Evolutionary conservation across 2,888 invertebrate genomes (phyloP), one percentile per base, ranked within the genome.

Genomic region (Sphaerophoria taeniata): DNA sequence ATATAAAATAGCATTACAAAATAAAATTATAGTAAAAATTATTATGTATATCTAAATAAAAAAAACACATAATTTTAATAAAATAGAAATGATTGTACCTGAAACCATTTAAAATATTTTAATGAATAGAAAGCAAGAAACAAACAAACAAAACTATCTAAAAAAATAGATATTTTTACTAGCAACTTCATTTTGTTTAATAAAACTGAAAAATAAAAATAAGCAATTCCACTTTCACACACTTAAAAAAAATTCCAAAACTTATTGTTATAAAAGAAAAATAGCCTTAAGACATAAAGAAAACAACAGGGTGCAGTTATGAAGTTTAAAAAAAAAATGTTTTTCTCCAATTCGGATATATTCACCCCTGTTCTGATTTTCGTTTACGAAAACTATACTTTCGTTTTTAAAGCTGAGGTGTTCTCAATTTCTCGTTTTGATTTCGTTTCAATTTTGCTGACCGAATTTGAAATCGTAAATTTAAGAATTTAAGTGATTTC

Each of bases 51-150:
- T 84, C 7, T 9, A 5, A 53, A 36, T 69, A 74, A 65, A 12
- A 63, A 31, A 65, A 69, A n/a, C 16, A 75, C 67, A 76, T 36
- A 63, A 24, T 60, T 34, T n/a, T 65, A 58, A 56, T 67, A 87
- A 84, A 79, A 87, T 84, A 87, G 78, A 83, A 87, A 87, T 76
- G 72, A 86, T 82, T 82, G 82, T 86, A 86, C 86, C 86, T 86
- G 86, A 82, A n/a, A 82, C 81, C 81, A 86, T 82, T 77, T 49
- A 65, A 85, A 86, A 86, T 86, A 86, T 85, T 85, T n/a, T n/a
- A 76, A 85, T 85, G 72, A 80, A 80, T 80, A 69, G 53, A 63
- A 65, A n/a, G n/a, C n/a, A n/a, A n/a, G n/a, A n/a, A 67, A 76
- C 24, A 67, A 72, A 60, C 58, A 65, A 47, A 56, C 31, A 71